Percentiles rank a stretch among this genome's conserved stretches.
Conservation (phyloP, 1,140 invertebrate species). For the Monomorium pharaonis region DNA sequence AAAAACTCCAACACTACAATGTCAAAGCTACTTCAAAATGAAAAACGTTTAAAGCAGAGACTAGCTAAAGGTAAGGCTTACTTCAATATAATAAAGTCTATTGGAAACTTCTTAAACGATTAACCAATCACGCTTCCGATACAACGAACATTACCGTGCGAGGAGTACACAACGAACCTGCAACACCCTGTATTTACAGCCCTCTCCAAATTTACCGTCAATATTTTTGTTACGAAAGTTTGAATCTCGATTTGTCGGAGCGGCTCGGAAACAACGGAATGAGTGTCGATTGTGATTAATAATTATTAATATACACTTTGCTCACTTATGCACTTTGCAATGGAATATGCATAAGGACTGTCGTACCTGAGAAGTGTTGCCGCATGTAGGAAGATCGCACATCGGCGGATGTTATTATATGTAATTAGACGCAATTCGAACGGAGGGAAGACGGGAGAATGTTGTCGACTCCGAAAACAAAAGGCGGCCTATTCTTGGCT, state of each 20-base stretch:
- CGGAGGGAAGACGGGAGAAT: slow-evolving; percentile 56
- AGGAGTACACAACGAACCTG: neutral
- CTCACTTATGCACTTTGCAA: too few relatives aligned
- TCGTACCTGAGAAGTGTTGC: neutral
- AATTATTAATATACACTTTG: neutral
- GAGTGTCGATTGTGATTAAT: neutral
- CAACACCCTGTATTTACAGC: slow-evolving; percentile 5
- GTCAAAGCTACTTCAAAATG: too few relatives aligned
- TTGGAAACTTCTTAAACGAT: too few relatives aligned
- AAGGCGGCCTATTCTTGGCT: slow-evolving; percentile 82
- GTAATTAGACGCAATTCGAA: neutral
- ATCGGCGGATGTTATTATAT: neutral
- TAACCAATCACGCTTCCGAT: too few relatives aligned
- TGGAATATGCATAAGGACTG: neutral
- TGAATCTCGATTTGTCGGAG: neutral
- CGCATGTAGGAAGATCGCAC: neutral
- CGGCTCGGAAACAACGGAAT: neutral
- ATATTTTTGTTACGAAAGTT: slow-evolving; percentile 28
- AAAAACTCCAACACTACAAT: too few relatives aligned
- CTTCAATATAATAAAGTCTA: too few relatives aligned
- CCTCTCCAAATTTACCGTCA: neutral
- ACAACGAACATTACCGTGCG: too few relatives aligned
- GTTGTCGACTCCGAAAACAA: slow-evolving; percentile 74
- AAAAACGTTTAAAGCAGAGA: too few relatives aligned
- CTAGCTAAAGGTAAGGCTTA: too few relatives aligned